Conservation (phyloP, 2,797 vertebrate genomes). For the Iguana delicatissima region DNA sequence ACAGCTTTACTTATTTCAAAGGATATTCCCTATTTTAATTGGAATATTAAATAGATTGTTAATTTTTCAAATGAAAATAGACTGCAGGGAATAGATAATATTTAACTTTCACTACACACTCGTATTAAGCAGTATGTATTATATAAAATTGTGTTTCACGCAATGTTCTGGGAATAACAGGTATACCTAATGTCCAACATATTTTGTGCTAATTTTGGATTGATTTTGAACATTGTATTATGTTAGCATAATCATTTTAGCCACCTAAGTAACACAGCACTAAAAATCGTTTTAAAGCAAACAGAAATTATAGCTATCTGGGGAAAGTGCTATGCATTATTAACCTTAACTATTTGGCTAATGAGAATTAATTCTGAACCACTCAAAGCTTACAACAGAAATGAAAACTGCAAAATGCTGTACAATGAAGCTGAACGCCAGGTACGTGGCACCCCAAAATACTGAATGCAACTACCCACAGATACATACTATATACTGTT, state of each 20-base stretch:
- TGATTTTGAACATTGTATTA: neutral
- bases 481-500: neutral
- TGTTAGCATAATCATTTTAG: neutral
- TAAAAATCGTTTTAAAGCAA: neutral
- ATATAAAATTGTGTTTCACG: neutral
- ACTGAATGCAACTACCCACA: neutral
- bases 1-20: neutral
- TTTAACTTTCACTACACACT: neutral
- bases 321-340: neutral
- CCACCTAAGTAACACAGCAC: neutral
- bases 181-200: neutral
- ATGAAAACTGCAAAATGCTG: neutral
- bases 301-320: neutral
- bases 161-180: neutral
- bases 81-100: neutral
- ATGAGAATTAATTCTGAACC: constrained; percentile 6
- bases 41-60: neutral
- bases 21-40: neutral
- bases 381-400: neutral
- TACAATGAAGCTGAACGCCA: neutral
- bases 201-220: neutral
- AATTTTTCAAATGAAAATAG: neutral
- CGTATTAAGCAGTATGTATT: neutral
- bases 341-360: neutral
- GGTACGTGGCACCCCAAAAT: neutral